Percentiles rank a stretch among this genome's conserved stretches.
phyloP scores from a whole-genome alignment of 2,888 invertebrate species.

The Caenorhabditis japonica region DNA sequence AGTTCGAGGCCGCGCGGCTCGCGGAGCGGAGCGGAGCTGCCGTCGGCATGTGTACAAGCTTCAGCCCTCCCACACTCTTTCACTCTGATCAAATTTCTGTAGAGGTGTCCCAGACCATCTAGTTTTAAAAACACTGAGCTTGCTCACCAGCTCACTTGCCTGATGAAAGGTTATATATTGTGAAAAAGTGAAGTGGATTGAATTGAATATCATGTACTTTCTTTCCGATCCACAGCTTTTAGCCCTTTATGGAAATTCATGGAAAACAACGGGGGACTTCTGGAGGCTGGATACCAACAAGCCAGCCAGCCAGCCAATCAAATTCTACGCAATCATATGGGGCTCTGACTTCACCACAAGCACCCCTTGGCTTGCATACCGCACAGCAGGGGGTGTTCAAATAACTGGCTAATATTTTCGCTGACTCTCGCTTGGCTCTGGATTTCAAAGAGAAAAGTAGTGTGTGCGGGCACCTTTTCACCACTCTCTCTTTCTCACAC shows the following conservation, averaged over 20 bases:
- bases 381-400: constrained; percentile 52
- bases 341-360: constrained; percentile 38
- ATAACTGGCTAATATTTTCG: constrained; percentile 48
- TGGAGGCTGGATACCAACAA: constrained; percentile 16
- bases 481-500: constrained; percentile 17
- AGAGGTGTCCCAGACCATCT: not conserved
- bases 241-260: too few species aligned
- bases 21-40: not conserved
- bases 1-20: constrained; percentile 22
- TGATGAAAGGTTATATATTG: too few species aligned
- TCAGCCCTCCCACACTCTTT: constrained; percentile 3
- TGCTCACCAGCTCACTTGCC: too few species aligned
- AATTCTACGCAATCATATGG: constrained; percentile 28
- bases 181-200: not conserved
- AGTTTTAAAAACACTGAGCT: too few species aligned
- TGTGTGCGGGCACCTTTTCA: not conserved
- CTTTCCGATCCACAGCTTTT: constrained; percentile 9
- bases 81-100: constrained; percentile 41
- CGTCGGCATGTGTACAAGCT: constrained; percentile 11
- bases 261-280: constrained; percentile 45
- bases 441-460: constrained; percentile 9
- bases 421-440: constrained; percentile 7
- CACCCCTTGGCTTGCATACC: constrained; percentile 31
- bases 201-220: constrained; percentile 12
- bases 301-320: too few species aligned